Evolutionary conservation across 2,797 vertebrate species (phyloP).

Genomic region (Mus spretus): DNA sequence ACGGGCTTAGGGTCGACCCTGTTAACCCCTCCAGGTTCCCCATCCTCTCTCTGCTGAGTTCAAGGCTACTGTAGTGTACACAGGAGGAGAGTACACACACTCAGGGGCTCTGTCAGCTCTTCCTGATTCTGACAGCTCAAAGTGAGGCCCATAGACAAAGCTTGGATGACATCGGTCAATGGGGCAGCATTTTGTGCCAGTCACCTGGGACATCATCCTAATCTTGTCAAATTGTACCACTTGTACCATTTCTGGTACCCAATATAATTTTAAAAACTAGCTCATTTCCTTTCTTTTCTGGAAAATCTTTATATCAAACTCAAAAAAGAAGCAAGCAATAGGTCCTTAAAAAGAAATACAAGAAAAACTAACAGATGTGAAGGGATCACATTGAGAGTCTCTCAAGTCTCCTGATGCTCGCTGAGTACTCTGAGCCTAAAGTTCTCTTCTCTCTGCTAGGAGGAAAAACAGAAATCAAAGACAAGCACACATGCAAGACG

Average conservation of each 20-base stretch:
- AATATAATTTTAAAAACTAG: neutral
- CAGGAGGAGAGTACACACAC: neutral
- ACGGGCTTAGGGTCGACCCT: fast-evolving
- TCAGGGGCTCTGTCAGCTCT: neutral
- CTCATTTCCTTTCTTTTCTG: slow-evolving; percentile 9
- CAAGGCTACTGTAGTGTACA: neutral
- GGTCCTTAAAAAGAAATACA: neutral
- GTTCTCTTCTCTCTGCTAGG: neutral
- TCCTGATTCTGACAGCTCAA: neutral
- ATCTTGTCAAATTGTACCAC: neutral
- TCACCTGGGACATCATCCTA: neutral
- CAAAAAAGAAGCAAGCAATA: slow-evolving; percentile 34
- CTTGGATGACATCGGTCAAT: neutral
- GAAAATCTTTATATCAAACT: neutral
- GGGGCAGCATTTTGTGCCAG: neutral
- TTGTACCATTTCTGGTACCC: neutral
- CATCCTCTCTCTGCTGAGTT: neutral
- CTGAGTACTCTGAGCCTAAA: neutral
- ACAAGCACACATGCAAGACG: neutral
- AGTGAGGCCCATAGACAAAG: neutral
- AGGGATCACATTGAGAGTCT: neutral
- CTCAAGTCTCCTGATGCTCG: neutral
- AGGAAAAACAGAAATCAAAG: neutral
- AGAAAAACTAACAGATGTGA: slow-evolving; percentile 18
- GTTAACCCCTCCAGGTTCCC: neutral